Percentiles rank a stretch among this genome's conserved stretches.
These are phyloP conservation scores for Epinotia nisella DNA, from an alignment of 2,888 invertebrate species.

Conservation along the genomic window DNA sequence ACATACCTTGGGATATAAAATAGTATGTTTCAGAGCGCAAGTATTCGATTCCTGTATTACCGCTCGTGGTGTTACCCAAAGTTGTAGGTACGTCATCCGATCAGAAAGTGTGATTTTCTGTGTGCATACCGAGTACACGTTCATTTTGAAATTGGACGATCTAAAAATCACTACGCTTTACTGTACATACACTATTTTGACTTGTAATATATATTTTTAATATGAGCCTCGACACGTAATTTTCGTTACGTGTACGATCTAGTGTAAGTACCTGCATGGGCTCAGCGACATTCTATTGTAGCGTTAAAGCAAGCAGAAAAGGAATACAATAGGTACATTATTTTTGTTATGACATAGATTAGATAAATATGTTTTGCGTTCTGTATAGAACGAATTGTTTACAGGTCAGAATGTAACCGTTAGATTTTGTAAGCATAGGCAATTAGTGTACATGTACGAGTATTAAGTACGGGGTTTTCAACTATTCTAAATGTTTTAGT, in stretches of 20 bases:
- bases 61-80: too few relatives aligned
- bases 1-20: too few relatives aligned
- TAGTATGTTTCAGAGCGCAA: too few relatives aligned
- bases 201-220: not conserved
- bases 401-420: not conserved
- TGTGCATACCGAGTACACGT: not conserved
- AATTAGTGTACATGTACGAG: not conserved
- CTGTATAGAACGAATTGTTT: not conserved
- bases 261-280: not conserved
- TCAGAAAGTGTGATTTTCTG: not conserved
- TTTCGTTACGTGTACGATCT: too few relatives aligned
- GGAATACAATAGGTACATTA: not conserved
- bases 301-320: not conserved
- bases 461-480: constrained; percentile 12
- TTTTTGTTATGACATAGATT: not conserved
- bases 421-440: not conserved
- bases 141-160: not conserved
- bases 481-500: not conserved
- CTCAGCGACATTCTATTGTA: not conserved
- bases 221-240: not conserved
- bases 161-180: not conserved
- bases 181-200: not conserved
- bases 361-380: not conserved
- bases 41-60: too few relatives aligned
- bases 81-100: not conserved